A percentile compares a stretch with the other conserved stretches of the same genome.
phyloP scores from a whole-genome alignment of 1,140 invertebrate genomes.

The Macrotrachela quadricornifera region DNA sequence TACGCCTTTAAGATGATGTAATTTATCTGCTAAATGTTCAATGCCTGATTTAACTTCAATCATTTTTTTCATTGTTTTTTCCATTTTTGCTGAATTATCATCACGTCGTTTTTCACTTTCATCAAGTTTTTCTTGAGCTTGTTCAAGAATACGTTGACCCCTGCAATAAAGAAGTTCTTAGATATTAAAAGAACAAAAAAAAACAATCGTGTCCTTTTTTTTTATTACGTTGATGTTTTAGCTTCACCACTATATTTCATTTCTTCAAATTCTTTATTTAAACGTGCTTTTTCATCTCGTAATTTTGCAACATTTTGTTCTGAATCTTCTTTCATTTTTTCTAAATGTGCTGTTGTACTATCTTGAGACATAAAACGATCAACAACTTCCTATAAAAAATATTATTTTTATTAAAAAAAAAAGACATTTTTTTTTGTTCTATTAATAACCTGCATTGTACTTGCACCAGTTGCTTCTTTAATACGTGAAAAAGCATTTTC shows the following conservation, averaged over 20 bases:
- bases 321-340: slow-evolving; percentile 25
- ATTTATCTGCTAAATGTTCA: slow-evolving; percentile 28
- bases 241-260: slow-evolving; percentile 33
- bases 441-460: slow-evolving; percentile 2
- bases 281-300: slow-evolving; percentile 23
- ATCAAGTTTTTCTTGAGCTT: slow-evolving; percentile 21
- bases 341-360: slow-evolving; percentile 22
- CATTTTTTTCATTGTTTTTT: slow-evolving; percentile 18
- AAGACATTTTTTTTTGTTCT: not conserved
- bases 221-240: slow-evolving; percentile 27
- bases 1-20: slow-evolving; percentile 28
- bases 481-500: slow-evolving; percentile 27
- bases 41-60: slow-evolving; percentile 29
- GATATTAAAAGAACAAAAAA: too few species aligned
- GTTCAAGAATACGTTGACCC: slow-evolving; percentile 27
- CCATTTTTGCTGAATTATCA: slow-evolving; percentile 17
- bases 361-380: slow-evolving; percentile 26
- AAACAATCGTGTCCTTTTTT: too few species aligned
- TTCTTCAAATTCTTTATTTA: slow-evolving; percentile 25
- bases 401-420: too few species aligned
- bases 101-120: slow-evolving; percentile 20
- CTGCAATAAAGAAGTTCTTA: slow-evolving; percentile 14
- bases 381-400: slow-evolving; percentile 11
- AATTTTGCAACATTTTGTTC: slow-evolving; percentile 24
- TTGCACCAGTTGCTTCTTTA: slow-evolving; percentile 28